These are phyloP conservation scores for Antigone vipio DNA, from an alignment of 2,113 vertebrate genomes.

Conservation along the genomic window DNA sequence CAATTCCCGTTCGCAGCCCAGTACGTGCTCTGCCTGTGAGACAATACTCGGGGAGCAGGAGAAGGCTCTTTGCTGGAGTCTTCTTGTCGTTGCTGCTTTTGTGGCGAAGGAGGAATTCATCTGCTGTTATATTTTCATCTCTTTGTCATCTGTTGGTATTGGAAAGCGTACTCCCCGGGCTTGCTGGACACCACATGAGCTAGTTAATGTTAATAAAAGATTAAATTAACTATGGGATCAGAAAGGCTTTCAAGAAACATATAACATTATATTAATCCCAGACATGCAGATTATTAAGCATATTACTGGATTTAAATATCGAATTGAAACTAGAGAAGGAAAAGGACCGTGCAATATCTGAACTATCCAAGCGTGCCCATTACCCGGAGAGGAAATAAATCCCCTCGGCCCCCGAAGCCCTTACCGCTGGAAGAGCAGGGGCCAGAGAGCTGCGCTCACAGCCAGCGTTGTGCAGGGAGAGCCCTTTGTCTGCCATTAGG, in stretches of 20 bases:
- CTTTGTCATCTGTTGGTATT: not conserved
- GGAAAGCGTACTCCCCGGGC: not conserved
- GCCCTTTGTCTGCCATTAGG: not conserved
- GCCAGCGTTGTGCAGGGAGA: not conserved
- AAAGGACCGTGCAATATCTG: not conserved
- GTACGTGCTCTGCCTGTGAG: constrained; percentile 4
- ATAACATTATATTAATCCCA: constrained; percentile 14
- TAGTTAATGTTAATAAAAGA: constrained; percentile 13
- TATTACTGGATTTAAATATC: not conserved
- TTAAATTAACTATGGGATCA: not conserved
- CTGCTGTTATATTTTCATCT: not conserved
- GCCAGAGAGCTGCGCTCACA: not conserved
- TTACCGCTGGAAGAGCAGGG: not conserved
- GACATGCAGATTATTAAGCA: not conserved
- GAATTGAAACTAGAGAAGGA: not conserved
- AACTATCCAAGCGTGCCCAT: not conserved
- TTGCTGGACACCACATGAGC: not conserved
- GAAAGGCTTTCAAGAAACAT: constrained; percentile 30
- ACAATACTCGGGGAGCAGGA: not conserved
- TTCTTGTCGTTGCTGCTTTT: not conserved
- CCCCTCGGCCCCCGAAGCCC: not conserved
- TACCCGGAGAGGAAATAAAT: not conserved
- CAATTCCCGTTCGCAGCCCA: not conserved
- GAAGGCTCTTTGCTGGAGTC: not conserved
- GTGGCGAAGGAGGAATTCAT: not conserved